Evolutionary conservation across 2,888 invertebrate genomes (phyloP).

Genomic region (Nasonovia ribisnigri): DNA sequence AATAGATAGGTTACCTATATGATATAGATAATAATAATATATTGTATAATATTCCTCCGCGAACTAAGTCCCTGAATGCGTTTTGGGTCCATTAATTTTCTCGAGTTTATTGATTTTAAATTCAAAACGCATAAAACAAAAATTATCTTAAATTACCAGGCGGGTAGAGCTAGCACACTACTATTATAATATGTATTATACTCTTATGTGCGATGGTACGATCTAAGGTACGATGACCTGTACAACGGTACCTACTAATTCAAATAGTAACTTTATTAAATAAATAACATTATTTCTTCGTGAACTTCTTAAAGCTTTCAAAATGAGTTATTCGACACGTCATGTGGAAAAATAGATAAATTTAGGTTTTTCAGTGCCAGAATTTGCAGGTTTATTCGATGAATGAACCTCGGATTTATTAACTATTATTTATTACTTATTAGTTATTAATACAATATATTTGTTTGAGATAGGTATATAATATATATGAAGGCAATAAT

Average conservation of each 20-base stretch:
- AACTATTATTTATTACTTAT: no score
- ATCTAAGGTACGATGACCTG: neutral
- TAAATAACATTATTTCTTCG: neutral
- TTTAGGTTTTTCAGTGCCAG: neutral
- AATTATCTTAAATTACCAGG: constrained; percentile 24
- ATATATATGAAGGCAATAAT: no score
- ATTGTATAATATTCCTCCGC: neutral
- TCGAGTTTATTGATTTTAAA: constrained; percentile 42
- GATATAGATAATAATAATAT: neutral
- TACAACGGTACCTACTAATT: neutral
- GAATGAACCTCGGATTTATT: neutral
- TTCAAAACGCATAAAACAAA: constrained; percentile 44
- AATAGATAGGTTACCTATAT: neutral
- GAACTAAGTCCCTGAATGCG: neutral
- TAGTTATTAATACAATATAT: no score
- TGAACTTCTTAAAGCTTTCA: neutral
- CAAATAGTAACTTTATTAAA: no score
- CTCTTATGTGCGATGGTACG: neutral
- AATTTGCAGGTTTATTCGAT: neutral
- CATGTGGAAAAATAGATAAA: neutral
- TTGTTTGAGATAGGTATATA: no score
- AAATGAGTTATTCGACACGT: neutral
- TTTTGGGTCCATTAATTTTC: constrained; percentile 47
- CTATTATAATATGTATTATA: neutral
- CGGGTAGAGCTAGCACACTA: neutral